A percentile compares a stretch with the other conserved stretches of the same genome.
Conservation (phyloP, 2,113 vertebrate genomes). For the Alligator mississippiensis region DNA sequence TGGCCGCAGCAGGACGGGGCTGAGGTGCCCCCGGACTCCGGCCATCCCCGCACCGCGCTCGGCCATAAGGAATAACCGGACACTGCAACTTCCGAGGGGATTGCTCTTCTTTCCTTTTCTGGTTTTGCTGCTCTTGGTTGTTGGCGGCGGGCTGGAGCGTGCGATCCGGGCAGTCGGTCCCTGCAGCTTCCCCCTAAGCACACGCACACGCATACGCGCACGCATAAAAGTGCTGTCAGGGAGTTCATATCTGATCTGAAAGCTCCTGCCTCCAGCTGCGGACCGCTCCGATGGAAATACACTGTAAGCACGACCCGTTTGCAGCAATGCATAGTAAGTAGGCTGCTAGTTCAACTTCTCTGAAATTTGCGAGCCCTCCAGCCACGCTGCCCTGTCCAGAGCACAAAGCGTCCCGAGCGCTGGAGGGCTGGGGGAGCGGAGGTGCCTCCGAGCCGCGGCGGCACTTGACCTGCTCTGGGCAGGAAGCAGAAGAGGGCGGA, state of each 20-base stretch:
- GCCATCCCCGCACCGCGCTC: neutral
- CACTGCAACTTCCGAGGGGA: neutral
- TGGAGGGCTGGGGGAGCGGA: constrained; percentile 24
- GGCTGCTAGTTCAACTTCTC: constrained; percentile 76
- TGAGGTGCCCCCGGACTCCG: neutral
- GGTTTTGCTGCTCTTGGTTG: no score
- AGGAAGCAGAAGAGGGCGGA: neutral
- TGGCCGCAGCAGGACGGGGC: neutral
- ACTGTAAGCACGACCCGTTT: constrained; percentile 99
- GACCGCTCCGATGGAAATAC: constrained; percentile 94
- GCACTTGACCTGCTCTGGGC: constrained; percentile 37
- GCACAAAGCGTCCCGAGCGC: neutral
- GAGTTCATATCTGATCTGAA: neutral
- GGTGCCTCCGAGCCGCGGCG: neutral
- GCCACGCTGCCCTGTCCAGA: neutral
- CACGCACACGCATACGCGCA: no score
- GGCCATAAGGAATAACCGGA: neutral
- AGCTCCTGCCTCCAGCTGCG: constrained; percentile 29
- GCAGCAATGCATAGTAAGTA: constrained; percentile 99
- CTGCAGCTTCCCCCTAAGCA: neutral
- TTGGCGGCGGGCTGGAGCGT: neutral
- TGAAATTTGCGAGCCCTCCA: neutral
- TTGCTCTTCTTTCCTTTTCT: neutral
- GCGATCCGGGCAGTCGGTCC: no score
- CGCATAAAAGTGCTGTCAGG: neutral